Percentiles rank a stretch among this genome's conserved stretches.
Conservation (phyloP, 2,113 vertebrate species). For the Lamprologus ornatipinnis region DNA sequence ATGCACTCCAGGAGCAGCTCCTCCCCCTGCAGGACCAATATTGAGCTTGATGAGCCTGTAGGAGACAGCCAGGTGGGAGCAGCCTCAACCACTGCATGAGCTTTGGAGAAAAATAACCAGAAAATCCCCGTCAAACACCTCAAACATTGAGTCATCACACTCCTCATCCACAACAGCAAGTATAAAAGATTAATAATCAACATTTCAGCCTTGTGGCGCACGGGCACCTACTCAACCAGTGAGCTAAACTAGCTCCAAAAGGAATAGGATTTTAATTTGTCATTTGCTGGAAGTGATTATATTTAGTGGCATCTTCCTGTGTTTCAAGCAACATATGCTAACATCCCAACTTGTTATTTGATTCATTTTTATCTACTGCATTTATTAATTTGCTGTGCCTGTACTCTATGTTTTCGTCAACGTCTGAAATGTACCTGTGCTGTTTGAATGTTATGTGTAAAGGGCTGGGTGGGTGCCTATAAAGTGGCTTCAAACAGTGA, state of each 20-base stretch:
- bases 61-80: constrained; percentile 92
- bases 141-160: neutral
- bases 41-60: constrained; percentile 79
- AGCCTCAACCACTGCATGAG: constrained; percentile 81
- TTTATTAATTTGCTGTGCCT: neutral
- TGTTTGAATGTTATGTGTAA: neutral
- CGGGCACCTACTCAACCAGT: neutral
- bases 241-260: neutral
- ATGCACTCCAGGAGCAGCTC: constrained; percentile 93
- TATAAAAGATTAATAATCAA: too few species aligned
- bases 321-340: neutral
- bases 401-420: neutral
- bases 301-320: neutral
- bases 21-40: constrained; percentile 83
- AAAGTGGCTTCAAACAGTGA: neutral
- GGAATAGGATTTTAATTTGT: neutral
- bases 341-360: neutral
- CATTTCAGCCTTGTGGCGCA: neutral
- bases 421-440: neutral
- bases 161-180: neutral
- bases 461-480: neutral
- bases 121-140: neutral
- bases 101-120: constrained; percentile 63
- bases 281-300: neutral
- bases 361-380: neutral